These are phyloP conservation scores for Nasonia oneida DNA, from an alignment of 2,888 invertebrate genomes.

Conservation along the genomic window DNA sequence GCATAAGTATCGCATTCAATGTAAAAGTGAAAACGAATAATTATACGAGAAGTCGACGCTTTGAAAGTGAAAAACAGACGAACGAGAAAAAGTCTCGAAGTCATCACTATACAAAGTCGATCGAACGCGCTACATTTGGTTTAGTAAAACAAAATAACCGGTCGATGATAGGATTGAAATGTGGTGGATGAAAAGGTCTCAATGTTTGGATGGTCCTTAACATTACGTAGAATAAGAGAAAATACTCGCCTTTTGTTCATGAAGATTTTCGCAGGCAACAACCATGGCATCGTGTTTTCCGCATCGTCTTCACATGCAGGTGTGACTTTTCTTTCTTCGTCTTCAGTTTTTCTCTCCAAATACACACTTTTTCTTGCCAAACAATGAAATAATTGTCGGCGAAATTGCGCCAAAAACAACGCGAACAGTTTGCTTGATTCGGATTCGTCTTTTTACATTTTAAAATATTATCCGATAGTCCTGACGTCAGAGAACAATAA, in stretches of 20 bases:
- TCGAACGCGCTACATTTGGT: background rate
- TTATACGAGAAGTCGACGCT: background rate
- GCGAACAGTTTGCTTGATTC: constrained; percentile 60
- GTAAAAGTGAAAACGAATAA: background rate
- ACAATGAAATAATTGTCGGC: constrained; percentile 13
- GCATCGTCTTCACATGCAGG: constrained; percentile 40
- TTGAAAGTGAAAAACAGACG: constrained; percentile 49
- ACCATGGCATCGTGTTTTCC: background rate
- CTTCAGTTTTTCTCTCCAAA: constrained; percentile 35
- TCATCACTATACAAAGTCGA: constrained; percentile 54
- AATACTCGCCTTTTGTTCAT: constrained; percentile 64
- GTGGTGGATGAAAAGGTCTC: constrained; percentile 18
- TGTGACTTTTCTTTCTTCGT: constrained; percentile 45
- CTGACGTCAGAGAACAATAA: constrained; percentile 63
- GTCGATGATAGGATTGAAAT: constrained; percentile 1
- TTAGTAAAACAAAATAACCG: constrained; percentile 33
- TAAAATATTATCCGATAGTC: constrained; percentile 51
- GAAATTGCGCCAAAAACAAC: constrained; percentile 62
- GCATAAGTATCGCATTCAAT: constrained; percentile 1
- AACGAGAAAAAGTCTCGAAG: constrained; percentile 42
- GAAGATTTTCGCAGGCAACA: constrained; percentile 14
- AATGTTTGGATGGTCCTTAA: constrained; percentile 46
- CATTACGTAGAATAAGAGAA: constrained; percentile 51
- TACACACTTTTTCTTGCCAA: constrained; percentile 54
- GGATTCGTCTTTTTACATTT: constrained; percentile 43